These are phyloP conservation scores for Chironomus tentans DNA, from an alignment of 2,888 invertebrate species.

Conservation along the genomic window DNA sequence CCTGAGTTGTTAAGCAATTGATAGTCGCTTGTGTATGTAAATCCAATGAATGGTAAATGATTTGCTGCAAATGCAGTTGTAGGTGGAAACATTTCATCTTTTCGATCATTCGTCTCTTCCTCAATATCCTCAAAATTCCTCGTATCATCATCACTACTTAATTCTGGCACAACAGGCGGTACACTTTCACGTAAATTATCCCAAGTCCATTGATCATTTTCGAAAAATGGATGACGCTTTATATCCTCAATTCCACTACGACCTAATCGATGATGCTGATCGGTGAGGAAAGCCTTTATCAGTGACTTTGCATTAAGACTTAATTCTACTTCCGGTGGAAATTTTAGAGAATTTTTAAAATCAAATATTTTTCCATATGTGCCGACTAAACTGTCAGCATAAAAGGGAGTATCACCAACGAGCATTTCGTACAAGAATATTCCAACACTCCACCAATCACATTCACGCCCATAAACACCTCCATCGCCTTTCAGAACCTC, in stretches of 20 bases:
- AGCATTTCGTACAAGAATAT: constrained; percentile 99
- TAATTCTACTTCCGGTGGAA: constrained; percentile 92
- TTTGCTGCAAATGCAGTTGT: constrained; percentile 98
- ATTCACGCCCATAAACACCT: constrained; percentile 92
- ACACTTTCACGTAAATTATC: constrained; percentile 88
- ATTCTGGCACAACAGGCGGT: constrained; percentile 94
- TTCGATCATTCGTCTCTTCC: constrained; percentile 67
- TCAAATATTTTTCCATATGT: constrained; percentile 99
- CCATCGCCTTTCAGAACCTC: constrained; percentile 97
- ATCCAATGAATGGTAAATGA: constrained; percentile 96
- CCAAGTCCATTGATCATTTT: constrained; percentile 96
- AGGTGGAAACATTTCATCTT: constrained; percentile 89
- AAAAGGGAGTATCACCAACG: constrained; percentile 97
- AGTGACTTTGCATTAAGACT: constrained; percentile 78
- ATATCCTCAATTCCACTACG: constrained; percentile 91
- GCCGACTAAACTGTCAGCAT: constrained; percentile 94
- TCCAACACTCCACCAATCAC: constrained; percentile 99
- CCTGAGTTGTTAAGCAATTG: constrained; percentile 53
- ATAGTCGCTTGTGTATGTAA: constrained; percentile 93
- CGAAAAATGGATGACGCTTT: constrained; percentile 88
- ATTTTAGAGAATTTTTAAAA: constrained; percentile 88
- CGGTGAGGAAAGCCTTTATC: constrained; percentile 89
- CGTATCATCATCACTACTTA: constrained; percentile 94
- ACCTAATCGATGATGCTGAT: constrained; percentile 80
- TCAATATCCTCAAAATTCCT: constrained; percentile 98